phyloP scores from a whole-genome alignment of 2,113 vertebrate species.

The Toxotes chatareus region DNA sequence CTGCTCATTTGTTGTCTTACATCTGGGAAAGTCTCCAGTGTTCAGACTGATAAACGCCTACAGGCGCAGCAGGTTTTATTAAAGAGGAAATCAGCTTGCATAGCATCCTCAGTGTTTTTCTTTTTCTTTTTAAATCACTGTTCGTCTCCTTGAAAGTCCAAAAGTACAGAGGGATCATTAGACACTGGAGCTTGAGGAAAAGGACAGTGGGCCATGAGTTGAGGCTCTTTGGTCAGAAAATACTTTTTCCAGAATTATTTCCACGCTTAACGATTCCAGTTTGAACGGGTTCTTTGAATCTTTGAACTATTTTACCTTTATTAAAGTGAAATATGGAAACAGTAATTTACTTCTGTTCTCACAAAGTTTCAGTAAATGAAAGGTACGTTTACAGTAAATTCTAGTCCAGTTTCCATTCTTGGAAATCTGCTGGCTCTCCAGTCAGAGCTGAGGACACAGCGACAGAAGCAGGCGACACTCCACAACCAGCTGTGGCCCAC shows the following conservation, averaged over 20 bases:
- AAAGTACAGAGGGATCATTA: not conserved
- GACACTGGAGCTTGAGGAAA: not conserved
- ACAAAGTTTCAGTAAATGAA: not conserved
- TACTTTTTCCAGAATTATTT: no score
- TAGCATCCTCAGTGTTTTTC: not conserved
- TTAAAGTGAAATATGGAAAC: no score
- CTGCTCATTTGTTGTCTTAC: slow-evolving; percentile 23
- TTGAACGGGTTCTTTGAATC: no score
- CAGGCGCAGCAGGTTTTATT: slow-evolving; percentile 29
- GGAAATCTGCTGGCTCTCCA: not conserved
- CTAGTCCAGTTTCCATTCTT: not conserved
- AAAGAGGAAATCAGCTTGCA: slow-evolving; percentile 52
- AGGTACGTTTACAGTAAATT: not conserved
- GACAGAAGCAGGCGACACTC: not conserved
- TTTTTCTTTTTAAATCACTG: not conserved
- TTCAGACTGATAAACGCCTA: slow-evolving; percentile 22
- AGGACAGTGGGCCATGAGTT: no score
- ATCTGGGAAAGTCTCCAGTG: slow-evolving; percentile 21
- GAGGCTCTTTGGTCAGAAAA: no score
- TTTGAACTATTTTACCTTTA: not conserved
- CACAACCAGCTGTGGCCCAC: slow-evolving; percentile 29
- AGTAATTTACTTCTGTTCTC: not conserved
- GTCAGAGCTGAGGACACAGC: slow-evolving; percentile 1
- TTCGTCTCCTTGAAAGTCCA: not conserved
- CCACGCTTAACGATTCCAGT: not conserved